Evolutionary conservation across 1,140 invertebrate genomes (phyloP).

Genomic region (Lepidurus apus): DNA sequence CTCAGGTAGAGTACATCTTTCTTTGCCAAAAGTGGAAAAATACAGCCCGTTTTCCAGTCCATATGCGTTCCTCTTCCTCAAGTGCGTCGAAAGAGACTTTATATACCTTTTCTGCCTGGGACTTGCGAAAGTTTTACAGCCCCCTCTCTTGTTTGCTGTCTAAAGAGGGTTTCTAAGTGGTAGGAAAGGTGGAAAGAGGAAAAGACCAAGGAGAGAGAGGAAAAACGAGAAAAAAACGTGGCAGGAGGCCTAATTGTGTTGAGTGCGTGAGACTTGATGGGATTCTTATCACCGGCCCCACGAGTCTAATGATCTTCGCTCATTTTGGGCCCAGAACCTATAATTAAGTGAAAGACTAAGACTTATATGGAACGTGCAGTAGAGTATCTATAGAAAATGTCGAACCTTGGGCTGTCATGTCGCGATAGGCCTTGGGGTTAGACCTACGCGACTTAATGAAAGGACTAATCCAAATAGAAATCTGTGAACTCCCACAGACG

Average conservation of each 20-base stretch:
- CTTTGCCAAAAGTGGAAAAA: background rate
- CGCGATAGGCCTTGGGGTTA: background rate
- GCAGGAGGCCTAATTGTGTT: background rate
- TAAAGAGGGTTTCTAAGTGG: too few species aligned
- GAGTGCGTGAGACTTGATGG: background rate
- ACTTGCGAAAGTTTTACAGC: background rate
- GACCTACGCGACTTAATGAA: background rate
- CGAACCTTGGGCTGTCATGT: background rate
- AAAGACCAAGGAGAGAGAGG: background rate
- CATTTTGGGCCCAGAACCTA: background rate
- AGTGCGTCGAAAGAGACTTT: too few species aligned
- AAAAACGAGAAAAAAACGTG: background rate
- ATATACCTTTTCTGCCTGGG: too few species aligned
- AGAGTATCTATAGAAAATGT: background rate
- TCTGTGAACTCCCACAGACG: too few species aligned
- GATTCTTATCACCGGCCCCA: background rate
- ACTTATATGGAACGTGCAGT: background rate
- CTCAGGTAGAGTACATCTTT: slow-evolving; percentile 64
- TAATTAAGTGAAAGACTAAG: background rate
- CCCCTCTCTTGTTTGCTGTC: background rate
- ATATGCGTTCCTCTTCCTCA: too few species aligned
- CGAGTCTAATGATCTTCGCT: background rate
- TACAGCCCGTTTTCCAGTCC: too few species aligned
- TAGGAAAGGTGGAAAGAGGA: too few species aligned
- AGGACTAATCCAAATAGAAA: too few species aligned